phyloP scores from a whole-genome alignment of 2,888 invertebrate species.

The Andrena haemorrhoa region DNA sequence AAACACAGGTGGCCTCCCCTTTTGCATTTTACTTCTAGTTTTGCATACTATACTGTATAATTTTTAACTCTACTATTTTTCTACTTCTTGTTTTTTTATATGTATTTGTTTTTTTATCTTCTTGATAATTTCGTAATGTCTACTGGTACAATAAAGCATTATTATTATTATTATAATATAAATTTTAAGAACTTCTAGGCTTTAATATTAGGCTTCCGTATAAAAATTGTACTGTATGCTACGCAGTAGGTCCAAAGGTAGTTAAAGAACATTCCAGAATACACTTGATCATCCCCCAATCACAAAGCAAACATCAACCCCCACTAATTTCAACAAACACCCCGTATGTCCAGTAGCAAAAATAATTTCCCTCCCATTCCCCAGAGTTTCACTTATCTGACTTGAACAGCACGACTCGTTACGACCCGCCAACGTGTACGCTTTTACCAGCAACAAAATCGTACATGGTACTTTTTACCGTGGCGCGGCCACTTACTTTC shows the following conservation, averaged over 20 bases:
- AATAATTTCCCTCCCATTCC: constrained; percentile 10
- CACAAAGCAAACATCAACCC: neutral
- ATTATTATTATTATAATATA: too few relatives aligned
- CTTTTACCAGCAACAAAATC: constrained; percentile 33
- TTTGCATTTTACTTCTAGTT: too few relatives aligned
- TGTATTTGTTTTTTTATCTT: too few relatives aligned
- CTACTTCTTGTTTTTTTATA: too few relatives aligned
- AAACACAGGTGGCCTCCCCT: too few relatives aligned
- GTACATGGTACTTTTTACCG: constrained; percentile 10
- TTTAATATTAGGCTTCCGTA: too few relatives aligned
- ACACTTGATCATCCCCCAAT: neutral
- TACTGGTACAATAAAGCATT: too few relatives aligned
- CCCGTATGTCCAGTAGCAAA: neutral
- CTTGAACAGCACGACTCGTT: constrained; percentile 8
- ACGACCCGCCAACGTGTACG: constrained; percentile 9
- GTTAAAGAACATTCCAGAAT: neutral
- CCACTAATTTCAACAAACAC: neutral
- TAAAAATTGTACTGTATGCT: too few relatives aligned
- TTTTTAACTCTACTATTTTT: too few relatives aligned
- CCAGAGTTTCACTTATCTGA: constrained; percentile 22
- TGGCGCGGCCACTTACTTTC: constrained; percentile 19
- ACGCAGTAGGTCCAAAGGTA: neutral
- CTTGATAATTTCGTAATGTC: too few relatives aligned
- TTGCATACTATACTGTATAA: too few relatives aligned
- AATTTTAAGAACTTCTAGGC: too few relatives aligned